Conservation (phyloP, 2,797 vertebrate species). For the Pachyuromys duprasi region DNA sequence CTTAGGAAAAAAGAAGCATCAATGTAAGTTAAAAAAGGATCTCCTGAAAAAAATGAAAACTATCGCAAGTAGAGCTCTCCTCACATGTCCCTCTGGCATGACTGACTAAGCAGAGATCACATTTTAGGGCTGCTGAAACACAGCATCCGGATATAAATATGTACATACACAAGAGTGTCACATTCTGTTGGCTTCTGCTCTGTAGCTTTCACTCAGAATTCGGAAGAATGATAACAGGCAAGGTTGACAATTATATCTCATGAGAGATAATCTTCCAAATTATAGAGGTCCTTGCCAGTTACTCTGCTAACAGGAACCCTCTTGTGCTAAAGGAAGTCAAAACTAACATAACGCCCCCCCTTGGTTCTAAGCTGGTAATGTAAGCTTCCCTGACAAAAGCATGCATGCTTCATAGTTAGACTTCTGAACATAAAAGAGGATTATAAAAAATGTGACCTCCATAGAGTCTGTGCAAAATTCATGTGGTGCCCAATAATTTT, state of each 20-base stretch:
- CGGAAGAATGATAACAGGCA: slow-evolving; percentile 48
- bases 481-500: neutral
- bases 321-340: slow-evolving; percentile 39
- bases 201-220: slow-evolving; percentile 51
- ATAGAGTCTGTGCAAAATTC: slow-evolving; percentile 18
- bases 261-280: neutral
- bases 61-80: slow-evolving; percentile 69
- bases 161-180: slow-evolving; percentile 31
- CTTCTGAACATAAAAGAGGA: slow-evolving; percentile 22
- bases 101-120: slow-evolving; percentile 35
- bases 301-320: slow-evolving; percentile 21
- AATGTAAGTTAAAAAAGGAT: slow-evolving; percentile 65
- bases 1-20: slow-evolving; percentile 64
- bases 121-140: slow-evolving; percentile 59
- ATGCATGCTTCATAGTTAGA: neutral
- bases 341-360: neutral
- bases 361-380: slow-evolving; percentile 18
- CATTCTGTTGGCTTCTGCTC: slow-evolving; percentile 9
- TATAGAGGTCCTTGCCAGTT: neutral
- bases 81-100: slow-evolving; percentile 44
- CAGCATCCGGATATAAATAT: slow-evolving; percentile 57
- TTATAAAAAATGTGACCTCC: slow-evolving; percentile 28
- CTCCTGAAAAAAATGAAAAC: slow-evolving; percentile 61
- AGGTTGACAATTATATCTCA: neutral
- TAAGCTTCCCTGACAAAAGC: slow-evolving; percentile 26